Base-by-base conservation (phyloP, 2,797 vertebrate species). In the Psittacula derbiana region DNA sequence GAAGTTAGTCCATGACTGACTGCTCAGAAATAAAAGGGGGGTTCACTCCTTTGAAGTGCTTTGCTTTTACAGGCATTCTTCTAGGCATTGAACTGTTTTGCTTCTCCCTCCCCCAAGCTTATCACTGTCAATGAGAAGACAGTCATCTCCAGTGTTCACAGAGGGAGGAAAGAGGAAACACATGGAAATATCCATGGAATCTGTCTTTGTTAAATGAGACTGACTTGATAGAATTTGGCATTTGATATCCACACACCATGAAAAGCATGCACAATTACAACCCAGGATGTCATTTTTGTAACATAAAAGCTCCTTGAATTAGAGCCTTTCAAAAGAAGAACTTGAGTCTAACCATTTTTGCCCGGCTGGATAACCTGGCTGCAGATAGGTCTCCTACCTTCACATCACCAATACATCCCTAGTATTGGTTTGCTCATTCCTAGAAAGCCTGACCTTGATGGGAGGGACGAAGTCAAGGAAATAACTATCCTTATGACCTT, bases 121-220 rank as follows among this genome's bases (percentile, higher is more conserved):
- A 90, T 92, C 71, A 9, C 66, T 44, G 44, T 74, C 91, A 36
- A 61, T n/a, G 83, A 90, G 16, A 81, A 78, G 82, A 85, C 65
- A 90, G 78, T 44, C n/a, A 62, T 72, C 93, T 89, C 86, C 93
- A 85, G 52, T 65, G 53, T 87, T 95, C 93, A 86, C 74, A 84
- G 62, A 61, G 49, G 57, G 71, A 75, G 88, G 47, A 67, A 62
- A 69, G 70, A 30, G n/a, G 52, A 93, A 93, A 64, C 2, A 5
- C 62, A 93, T 55, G 94, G 93, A 97, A 97, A 95, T 93, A 97
- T 96, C 97, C 69, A 17, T 86, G 90, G 96, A 97, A 97, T 97
- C 93, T 57, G n/a, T 57, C 86, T 62, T 67, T 53, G 73, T 88
- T 81, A 75, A 96, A 86, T 83, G 69, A 84, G 91, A 81, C 72